Evolutionary conservation across 2,797 vertebrate species (phyloP).

Genomic region (Chrysocyon brachyurus): DNA sequence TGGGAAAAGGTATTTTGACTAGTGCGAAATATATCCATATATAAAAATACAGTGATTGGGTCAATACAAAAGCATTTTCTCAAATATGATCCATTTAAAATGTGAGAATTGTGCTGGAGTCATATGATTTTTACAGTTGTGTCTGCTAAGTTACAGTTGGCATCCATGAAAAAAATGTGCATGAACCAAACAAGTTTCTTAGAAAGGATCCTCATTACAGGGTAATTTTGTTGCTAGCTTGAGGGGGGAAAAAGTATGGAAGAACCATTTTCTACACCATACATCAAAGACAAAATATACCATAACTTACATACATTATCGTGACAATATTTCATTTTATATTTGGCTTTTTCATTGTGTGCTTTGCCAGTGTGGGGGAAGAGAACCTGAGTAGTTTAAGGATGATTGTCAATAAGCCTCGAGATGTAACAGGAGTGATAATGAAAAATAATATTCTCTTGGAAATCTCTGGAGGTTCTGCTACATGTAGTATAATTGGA

Average conservation of each 20-base stretch:
- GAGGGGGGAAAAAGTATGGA: not conserved
- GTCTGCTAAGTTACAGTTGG: not conserved
- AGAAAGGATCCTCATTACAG: not conserved
- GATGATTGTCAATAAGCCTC: slow-evolving; percentile 73
- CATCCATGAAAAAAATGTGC: not conserved
- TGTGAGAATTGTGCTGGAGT: slow-evolving; percentile 30
- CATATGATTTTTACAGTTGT: not conserved
- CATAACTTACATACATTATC: not conserved
- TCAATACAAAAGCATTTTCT: not conserved
- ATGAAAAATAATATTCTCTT: slow-evolving; percentile 85
- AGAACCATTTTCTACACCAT: not conserved
- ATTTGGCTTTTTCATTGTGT: not conserved
- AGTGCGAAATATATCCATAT: not conserved
- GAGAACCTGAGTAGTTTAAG: slow-evolving; percentile 50
- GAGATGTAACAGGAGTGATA: slow-evolving; percentile 82
- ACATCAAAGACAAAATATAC: not conserved
- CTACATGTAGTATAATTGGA: slow-evolving; percentile 81
- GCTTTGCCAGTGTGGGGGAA: not conserved
- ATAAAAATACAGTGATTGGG: not conserved
- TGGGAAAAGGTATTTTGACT: slow-evolving; percentile 20
- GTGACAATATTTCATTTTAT: not conserved
- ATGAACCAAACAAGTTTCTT: not conserved
- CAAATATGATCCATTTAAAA: slow-evolving; percentile 27
- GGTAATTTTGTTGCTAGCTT: not conserved
- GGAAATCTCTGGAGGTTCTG: slow-evolving; percentile 79